Percentiles rank a stretch among this genome's conserved stretches.
These are phyloP conservation scores for Epirrhoe alternata DNA, from an alignment of 2,888 invertebrate species.

Conservation along the genomic window DNA sequence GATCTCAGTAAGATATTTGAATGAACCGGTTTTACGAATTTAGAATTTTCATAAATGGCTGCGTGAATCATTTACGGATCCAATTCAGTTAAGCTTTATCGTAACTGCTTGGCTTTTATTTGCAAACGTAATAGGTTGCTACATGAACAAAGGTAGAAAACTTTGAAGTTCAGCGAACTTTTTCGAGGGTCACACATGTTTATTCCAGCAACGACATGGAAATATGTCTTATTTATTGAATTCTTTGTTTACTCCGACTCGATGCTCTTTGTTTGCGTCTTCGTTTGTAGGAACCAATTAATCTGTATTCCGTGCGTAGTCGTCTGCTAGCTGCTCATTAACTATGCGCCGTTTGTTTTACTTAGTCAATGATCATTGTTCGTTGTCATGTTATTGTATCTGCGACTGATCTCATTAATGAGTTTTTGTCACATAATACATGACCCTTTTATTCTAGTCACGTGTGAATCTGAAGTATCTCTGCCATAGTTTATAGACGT, in stretches of 20 bases:
- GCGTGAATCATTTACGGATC: not conserved
- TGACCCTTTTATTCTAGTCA: constrained; percentile 46
- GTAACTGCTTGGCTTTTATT: not conserved
- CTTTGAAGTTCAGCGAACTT: constrained; percentile 11
- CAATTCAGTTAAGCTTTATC: not conserved
- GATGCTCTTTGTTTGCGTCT: constrained; percentile 67
- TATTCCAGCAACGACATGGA: constrained; percentile 30
- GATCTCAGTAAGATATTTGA: constrained; percentile 7
- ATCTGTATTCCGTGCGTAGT: constrained; percentile 72
- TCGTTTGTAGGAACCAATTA: constrained; percentile 69
- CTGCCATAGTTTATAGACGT: constrained; percentile 27
- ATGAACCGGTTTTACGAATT: constrained; percentile 6
- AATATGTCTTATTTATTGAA: constrained; percentile 35
- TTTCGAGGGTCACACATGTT: constrained; percentile 21
- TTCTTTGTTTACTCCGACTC: constrained; percentile 55
- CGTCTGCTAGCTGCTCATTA: constrained; percentile 66
- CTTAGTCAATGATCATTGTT: constrained; percentile 66
- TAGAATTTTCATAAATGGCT: constrained; percentile 12
- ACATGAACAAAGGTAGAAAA: constrained; percentile 7
- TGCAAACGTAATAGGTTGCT: not conserved
- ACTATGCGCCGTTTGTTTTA: constrained; percentile 70
- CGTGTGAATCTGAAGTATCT: constrained; percentile 43
- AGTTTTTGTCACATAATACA: constrained; percentile 58
- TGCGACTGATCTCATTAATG: constrained; percentile 60
- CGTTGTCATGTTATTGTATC: constrained; percentile 60